Percentiles rank a stretch among this genome's conserved stretches.
Conservation (phyloP, 2,888 invertebrate genomes). For the Palloptera scutellata region DNA sequence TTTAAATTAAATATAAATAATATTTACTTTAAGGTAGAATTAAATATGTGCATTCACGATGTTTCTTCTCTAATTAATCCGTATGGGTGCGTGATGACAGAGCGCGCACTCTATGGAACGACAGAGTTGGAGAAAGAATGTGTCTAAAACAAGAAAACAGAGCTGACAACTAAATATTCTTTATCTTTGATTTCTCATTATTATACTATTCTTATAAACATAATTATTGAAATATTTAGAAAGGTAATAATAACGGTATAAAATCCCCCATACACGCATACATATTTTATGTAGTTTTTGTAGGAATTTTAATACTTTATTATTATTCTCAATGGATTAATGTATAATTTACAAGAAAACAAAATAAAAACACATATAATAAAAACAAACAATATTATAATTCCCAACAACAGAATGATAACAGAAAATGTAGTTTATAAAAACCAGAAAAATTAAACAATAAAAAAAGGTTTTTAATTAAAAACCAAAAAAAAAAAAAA, state of each 20-base stretch:
- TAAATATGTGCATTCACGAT: no score
- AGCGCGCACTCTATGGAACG: slow-evolving; percentile 4
- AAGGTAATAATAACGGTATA: not conserved
- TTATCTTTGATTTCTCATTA: slow-evolving; percentile 14
- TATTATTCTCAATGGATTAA: slow-evolving; percentile 19
- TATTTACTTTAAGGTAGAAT: slow-evolving; percentile 19
- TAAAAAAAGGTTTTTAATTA: slow-evolving; percentile 32
- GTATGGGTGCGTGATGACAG: slow-evolving; percentile 18
- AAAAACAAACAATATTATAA: slow-evolving; percentile 5
- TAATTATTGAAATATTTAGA: slow-evolving; percentile 5
- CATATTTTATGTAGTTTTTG: slow-evolving; percentile 22
- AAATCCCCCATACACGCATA: not conserved
- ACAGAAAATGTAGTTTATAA: slow-evolving; percentile 27
- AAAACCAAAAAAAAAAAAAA: slow-evolving; percentile 36
- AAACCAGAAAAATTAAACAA: slow-evolving; percentile 28
- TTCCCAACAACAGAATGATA: not conserved
- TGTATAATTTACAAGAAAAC: slow-evolving; percentile 17
- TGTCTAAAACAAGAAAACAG: slow-evolving; percentile 11
- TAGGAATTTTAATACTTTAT: not conserved
- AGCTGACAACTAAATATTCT: slow-evolving; percentile 13
- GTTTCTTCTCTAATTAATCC: not conserved
- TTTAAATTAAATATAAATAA: slow-evolving; percentile 12
- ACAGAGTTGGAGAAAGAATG: not conserved
- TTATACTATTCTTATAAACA: slow-evolving; percentile 18
- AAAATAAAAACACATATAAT: not conserved